phyloP scores from a whole-genome alignment of 1,140 invertebrate species.

The Atta texana region DNA sequence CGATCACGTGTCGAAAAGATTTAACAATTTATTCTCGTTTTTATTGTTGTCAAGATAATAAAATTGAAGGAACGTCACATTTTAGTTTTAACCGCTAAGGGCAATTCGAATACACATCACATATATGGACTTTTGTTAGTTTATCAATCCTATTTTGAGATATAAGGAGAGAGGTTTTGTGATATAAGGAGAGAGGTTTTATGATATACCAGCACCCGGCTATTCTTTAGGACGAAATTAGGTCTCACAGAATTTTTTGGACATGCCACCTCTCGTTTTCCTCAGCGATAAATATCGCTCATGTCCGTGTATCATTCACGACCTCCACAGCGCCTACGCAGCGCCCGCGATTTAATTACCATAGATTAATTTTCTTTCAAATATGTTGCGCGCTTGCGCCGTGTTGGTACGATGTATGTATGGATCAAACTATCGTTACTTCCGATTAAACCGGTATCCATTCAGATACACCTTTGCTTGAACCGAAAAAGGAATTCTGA shows the following conservation, averaged over 20 bases:
- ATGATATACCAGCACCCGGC: neutral
- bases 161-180: neutral
- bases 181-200: neutral
- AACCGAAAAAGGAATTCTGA: conserved; percentile 35
- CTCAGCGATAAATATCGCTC: conserved; percentile 39
- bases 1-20: no score
- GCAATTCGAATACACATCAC: conserved; percentile 33
- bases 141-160: conserved; percentile 30
- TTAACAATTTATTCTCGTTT: neutral
- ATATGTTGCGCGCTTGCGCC: neutral
- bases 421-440: conserved; percentile 24
- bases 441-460: conserved; percentile 28
- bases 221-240: conserved; percentile 24
- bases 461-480: conserved; percentile 47
- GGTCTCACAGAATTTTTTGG: conserved; percentile 44
- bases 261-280: conserved; percentile 35
- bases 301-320: neutral
- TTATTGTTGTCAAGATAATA: neutral
- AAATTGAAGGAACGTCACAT: neutral
- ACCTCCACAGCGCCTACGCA: neutral
- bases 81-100: neutral
- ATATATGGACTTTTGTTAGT: conserved; percentile 33
- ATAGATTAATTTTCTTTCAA: conserved; percentile 52
- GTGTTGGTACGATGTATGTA: neutral
- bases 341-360: conserved; percentile 31